A percentile compares a stretch with the other conserved stretches of the same genome.
Conservation (phyloP, 1,140 invertebrate species). For the Conopomorpha cramerella region DNA sequence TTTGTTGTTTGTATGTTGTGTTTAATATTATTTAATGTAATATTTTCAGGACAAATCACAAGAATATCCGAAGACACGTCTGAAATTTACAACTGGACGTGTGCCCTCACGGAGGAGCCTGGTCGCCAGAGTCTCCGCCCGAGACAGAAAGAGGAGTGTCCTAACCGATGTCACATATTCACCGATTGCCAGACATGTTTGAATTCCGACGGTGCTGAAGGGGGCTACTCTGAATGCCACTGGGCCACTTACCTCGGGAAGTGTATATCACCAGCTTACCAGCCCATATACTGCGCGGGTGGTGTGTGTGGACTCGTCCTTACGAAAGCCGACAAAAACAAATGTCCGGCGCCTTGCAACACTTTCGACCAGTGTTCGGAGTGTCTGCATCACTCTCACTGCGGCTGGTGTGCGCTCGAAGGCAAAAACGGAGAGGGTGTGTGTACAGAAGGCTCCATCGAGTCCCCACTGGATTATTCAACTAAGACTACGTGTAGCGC, state of each 20-base stretch:
- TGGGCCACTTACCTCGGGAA: slow-evolving; percentile 87
- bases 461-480: slow-evolving; percentile 70
- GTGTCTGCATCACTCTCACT: slow-evolving; percentile 84
- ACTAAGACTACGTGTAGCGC: slow-evolving; percentile 71
- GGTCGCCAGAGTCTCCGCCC: slow-evolving; percentile 24
- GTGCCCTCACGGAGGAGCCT: slow-evolving; percentile 30
- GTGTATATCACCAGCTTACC: slow-evolving; percentile 85
- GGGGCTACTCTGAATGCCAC: slow-evolving; percentile 81
- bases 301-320: slow-evolving; percentile 88
- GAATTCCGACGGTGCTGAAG: slow-evolving; percentile 72
- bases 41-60: slow-evolving; percentile 29
- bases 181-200: slow-evolving; percentile 80
- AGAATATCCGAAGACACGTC: slow-evolving; percentile 27
- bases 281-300: slow-evolving; percentile 83
- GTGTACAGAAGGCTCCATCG: slow-evolving; percentile 79
- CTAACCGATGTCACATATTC: slow-evolving; percentile 73
- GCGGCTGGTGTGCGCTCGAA: slow-evolving; percentile 80
- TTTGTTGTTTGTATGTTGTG: no score
- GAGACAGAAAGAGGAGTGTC: slow-evolving; percentile 65
- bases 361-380: slow-evolving; percentile 84
- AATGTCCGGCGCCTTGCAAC: slow-evolving; percentile 84
- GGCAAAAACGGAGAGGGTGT: slow-evolving; percentile 65
- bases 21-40: no score
- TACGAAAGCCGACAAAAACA: slow-evolving; percentile 66
- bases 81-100: slow-evolving; percentile 42